phyloP scores from a whole-genome alignment of 2,113 vertebrate species.

The Lepisosteus oculatus region DNA sequence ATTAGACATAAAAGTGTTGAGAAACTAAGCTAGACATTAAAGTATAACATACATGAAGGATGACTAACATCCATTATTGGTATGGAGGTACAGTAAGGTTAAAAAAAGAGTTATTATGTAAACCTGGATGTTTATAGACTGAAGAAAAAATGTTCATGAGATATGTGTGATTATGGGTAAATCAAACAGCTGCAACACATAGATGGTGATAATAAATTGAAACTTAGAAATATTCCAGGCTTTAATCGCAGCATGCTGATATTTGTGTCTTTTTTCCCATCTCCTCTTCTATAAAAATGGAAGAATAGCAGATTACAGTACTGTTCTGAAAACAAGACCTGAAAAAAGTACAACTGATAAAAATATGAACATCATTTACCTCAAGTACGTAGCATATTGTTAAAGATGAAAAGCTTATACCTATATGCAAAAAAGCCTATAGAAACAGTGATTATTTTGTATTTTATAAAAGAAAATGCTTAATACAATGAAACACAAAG shows the following conservation, averaged over 20 bases:
- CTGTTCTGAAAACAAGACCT: not conserved
- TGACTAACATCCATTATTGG: no score
- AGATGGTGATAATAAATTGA: not conserved
- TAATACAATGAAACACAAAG: no score
- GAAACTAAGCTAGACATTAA: no score
- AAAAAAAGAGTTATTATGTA: no score
- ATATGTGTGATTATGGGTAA: not conserved
- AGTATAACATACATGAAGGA: no score
- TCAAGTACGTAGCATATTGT: not conserved
- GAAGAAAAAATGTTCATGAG: no score
- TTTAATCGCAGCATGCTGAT: constrained; percentile 7
- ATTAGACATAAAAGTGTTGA: no score
- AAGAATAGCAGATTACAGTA: constrained; percentile 20
- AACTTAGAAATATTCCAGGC: constrained; percentile 9
- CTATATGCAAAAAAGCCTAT: no score
- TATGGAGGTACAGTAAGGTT: no score
- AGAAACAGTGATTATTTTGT: no score
- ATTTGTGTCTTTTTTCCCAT: not conserved
- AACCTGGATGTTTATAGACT: not conserved
- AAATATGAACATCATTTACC: constrained; percentile 3
- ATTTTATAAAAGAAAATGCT: no score
- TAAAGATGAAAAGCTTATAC: no score
- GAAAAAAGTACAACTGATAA: not conserved
- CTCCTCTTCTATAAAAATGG: constrained; percentile 8
- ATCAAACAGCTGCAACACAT: not conserved